Percentiles rank a stretch among this genome's conserved stretches.
phyloP scores from a whole-genome alignment of 2,797 vertebrate genomes.

The Coranthus polyacanthus region DNA sequence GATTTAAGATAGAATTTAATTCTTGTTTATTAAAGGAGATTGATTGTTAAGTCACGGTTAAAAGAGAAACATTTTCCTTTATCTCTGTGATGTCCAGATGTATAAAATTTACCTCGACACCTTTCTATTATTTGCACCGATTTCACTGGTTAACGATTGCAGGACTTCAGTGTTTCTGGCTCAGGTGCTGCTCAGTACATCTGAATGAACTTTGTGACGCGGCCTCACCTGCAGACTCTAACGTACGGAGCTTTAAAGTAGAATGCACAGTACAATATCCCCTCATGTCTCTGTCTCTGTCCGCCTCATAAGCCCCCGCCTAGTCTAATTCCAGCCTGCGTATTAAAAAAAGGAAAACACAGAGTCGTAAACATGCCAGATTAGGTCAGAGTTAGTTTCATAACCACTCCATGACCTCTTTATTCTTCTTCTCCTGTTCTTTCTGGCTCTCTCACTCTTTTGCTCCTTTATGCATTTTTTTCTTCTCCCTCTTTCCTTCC shows the following conservation, averaged over 20 bases:
- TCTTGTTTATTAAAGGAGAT: too few relatives aligned
- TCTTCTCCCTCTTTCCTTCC: conserved; percentile 38
- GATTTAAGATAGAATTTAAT: too few relatives aligned
- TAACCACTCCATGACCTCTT: conserved; percentile 83
- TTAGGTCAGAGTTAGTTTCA: conserved; percentile 86
- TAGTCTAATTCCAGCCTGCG: conserved; percentile 82
- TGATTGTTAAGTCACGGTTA: too few relatives aligned
- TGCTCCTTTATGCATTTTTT: conserved; percentile 17
- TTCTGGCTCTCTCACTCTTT: conserved; percentile 28
- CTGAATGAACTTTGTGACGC: too few relatives aligned
- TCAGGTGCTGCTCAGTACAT: too few relatives aligned
- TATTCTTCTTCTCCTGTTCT: conserved; percentile 51
- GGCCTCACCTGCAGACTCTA: not conserved
- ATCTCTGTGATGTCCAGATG: too few relatives aligned
- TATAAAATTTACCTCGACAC: too few relatives aligned
- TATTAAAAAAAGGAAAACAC: conserved; percentile 71
- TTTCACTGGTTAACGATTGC: too few relatives aligned
- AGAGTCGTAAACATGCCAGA: conserved; percentile 81
- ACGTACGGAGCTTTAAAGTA: not conserved
- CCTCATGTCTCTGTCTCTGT: conserved; percentile 37
- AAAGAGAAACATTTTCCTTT: too few relatives aligned
- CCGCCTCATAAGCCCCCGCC: conserved; percentile 73
- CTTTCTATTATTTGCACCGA: too few relatives aligned
- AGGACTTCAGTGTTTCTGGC: too few relatives aligned
- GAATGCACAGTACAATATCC: conserved; percentile 34